A percentile compares a stretch with the other conserved stretches of the same genome.
phyloP scores from a whole-genome alignment of 2,888 invertebrate species.

The Aphidius colemani region DNA sequence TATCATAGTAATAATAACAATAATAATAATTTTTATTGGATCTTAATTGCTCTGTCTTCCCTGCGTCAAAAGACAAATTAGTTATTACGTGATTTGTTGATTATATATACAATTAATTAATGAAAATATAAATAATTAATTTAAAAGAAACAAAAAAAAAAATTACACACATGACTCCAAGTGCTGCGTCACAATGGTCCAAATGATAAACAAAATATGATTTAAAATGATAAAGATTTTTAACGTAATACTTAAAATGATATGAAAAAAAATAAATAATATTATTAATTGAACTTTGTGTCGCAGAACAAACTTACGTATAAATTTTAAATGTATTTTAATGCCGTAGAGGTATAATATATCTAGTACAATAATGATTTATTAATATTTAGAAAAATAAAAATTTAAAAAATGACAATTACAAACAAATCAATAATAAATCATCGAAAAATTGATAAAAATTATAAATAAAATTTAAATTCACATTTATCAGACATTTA shows the following conservation, averaged over 20 bases:
- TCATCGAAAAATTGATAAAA: neutral
- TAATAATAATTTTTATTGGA: conserved; percentile 12
- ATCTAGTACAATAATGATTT: conserved; percentile 36
- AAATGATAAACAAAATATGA: conserved; percentile 9
- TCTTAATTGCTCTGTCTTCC: conserved; percentile 59
- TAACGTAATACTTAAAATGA: neutral
- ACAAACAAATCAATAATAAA: conserved; percentile 1
- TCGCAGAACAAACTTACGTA: conserved; percentile 23
- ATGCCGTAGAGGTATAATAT: conserved; percentile 42
- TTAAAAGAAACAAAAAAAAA: conserved; percentile 37
- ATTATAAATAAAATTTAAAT: conserved; percentile 13
- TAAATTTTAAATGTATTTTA: conserved; percentile 45
- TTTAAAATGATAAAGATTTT: conserved; percentile 3
- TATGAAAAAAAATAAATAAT: conserved; percentile 11
- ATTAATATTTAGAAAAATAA: conserved; percentile 32
- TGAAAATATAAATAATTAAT: conserved; percentile 11
- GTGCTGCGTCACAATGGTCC: conserved; percentile 24
- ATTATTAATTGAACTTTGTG: conserved; percentile 24
- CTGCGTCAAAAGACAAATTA: conserved; percentile 59
- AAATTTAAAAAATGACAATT: conserved; percentile 27
- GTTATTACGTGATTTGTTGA: conserved; percentile 57
- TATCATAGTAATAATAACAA: no score
- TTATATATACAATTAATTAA: conserved; percentile 44
- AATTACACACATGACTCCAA: conserved; percentile 24
- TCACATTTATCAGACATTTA: neutral